These are phyloP conservation scores for Tiliqua scincoides DNA, from an alignment of 2,113 vertebrate genomes.

Conservation along the genomic window DNA sequence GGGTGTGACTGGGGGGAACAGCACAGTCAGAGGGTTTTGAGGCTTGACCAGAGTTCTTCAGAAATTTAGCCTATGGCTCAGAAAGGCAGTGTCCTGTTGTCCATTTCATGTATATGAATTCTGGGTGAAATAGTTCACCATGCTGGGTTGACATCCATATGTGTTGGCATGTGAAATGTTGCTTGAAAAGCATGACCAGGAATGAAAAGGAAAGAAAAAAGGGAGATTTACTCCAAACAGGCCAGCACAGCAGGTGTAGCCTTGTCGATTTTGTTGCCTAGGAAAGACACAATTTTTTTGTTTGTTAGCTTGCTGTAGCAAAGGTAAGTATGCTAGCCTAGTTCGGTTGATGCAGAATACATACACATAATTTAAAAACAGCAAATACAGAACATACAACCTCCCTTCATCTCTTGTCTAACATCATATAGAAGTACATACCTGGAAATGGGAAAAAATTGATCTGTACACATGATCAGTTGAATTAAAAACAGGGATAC, in stretches of 20 bases:
- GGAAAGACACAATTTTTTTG: slow-evolving; percentile 37
- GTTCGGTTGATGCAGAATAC: slow-evolving; percentile 3
- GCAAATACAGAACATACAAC: neutral
- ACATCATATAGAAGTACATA: slow-evolving; percentile 25
- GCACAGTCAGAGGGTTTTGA: too few species aligned
- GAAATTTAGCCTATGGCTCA: too few species aligned
- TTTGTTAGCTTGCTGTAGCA: slow-evolving; percentile 46
- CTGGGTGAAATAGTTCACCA: too few species aligned
- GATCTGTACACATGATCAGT: slow-evolving; percentile 8
- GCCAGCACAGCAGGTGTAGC: slow-evolving; percentile 59
- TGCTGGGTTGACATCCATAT: slow-evolving; percentile 58
- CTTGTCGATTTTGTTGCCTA: slow-evolving; percentile 18
- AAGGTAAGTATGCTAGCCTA: slow-evolving; percentile 25
- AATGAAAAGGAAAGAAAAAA: too few species aligned
- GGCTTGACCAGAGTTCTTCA: too few species aligned
- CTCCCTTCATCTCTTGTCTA: slow-evolving; percentile 1
- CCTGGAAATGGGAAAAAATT: slow-evolving; percentile 30
- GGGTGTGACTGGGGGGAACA: too few species aligned
- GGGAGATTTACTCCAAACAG: neutral
- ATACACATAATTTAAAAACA: slow-evolving; percentile 29
- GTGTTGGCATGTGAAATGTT: too few species aligned
- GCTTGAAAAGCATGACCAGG: too few species aligned
- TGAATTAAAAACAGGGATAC: neutral
- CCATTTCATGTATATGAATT: too few species aligned
- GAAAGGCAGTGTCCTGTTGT: neutral